Base-by-base conservation (phyloP, 2,113 vertebrate genomes). In the Ptilorrhoa leucosticta region DNA sequence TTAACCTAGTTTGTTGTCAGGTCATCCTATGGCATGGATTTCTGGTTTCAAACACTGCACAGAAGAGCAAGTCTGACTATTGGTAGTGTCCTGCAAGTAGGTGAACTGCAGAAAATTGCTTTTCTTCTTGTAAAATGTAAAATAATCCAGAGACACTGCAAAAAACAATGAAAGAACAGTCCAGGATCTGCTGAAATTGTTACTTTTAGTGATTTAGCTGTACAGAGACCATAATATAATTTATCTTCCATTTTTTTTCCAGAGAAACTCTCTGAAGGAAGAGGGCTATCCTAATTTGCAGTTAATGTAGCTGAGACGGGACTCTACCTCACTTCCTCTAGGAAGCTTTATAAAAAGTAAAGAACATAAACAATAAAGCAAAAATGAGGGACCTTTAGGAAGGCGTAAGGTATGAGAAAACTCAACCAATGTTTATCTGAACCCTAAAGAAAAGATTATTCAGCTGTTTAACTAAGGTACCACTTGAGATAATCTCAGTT, bases 401-500 rank as follows among this genome's bases (percentile, higher is more conserved):
- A 86, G 72, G 66, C 37, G 42, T 45, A 54, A 87, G 20, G 35
- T 44, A 60, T 31, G 57, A 63, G 63, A 89, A 87, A 89, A 89
- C 9, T 56, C 71, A 86, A 9, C 39, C 37, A 51, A 69, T 92
- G n/a, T 94, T 97, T 95, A 92, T 81, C 73, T 70, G 73, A 87
- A 50, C 42, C 21, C 66, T 58, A 50, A 47, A 85, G 78, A 92
- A 92, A 91, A 80, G 50, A 83, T 75, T 81, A 85, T 75, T 87
- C 75, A 90, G 82, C 84, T 75, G 22, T 95, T 94, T 85, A 82
- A 78, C 48, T 82, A 76, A 91, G 89, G 84, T 93, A 71, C 66
- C 78, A 72, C 73, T 88, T 93, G 76, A 96, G 88, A 94, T 94
- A 75, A 93, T 86, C 77, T 91, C 87, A 75, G 79, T 70, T 77